Conservation (phyloP, 2,888 invertebrate genomes). For the Phengaris arion region DNA sequence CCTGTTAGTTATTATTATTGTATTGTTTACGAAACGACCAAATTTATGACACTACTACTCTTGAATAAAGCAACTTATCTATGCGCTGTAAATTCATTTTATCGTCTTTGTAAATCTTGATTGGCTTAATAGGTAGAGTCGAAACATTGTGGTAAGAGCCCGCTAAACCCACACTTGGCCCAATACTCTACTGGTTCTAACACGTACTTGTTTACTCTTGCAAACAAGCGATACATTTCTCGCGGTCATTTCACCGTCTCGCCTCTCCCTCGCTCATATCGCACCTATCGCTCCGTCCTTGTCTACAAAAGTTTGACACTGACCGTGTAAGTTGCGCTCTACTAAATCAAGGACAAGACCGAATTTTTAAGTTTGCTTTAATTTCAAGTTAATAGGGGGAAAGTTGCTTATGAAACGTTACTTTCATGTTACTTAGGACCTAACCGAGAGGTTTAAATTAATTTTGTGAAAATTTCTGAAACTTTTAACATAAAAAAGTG, state of each 20-base stretch:
- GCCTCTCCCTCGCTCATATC: slow-evolving; percentile 39
- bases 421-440: background rate
- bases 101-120: background rate
- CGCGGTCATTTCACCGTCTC: slow-evolving; percentile 44
- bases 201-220: slow-evolving; percentile 42
- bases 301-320: slow-evolving; percentile 40
- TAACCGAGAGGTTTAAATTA: background rate
- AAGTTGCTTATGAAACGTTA: background rate
- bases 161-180: background rate
- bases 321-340: slow-evolving; percentile 31
- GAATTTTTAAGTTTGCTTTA: slow-evolving; percentile 19
- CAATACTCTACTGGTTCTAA: slow-evolving; percentile 8
- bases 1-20: too few relatives aligned
- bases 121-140: slow-evolving; percentile 12
- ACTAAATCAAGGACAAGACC: slow-evolving; percentile 24
- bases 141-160: background rate
- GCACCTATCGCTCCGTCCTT: slow-evolving; percentile 34
- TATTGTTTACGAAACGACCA: too few relatives aligned
- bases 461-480: background rate
- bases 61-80: background rate
- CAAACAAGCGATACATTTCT: slow-evolving; percentile 43
- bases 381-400: background rate
- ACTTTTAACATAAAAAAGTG: background rate
- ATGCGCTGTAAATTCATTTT: background rate
- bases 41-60: background rate